phyloP scores from a whole-genome alignment of 2,797 vertebrate species.

The Karalla daura region DNA sequence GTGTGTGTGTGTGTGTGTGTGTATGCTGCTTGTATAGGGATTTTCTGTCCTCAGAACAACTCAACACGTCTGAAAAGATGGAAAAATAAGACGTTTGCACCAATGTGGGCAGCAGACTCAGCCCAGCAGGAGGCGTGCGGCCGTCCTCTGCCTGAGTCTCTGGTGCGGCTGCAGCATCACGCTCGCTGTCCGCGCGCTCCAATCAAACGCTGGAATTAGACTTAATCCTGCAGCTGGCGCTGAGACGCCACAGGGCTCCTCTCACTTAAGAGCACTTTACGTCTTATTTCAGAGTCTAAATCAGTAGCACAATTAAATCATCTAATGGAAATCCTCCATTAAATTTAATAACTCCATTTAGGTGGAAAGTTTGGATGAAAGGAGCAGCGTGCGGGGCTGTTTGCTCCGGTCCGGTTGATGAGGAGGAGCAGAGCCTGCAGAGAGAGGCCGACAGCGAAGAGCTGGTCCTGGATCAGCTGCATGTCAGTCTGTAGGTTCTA shows the following conservation, averaged over 20 bases:
- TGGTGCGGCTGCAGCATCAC: not conserved
- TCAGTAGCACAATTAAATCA: constrained; percentile 36
- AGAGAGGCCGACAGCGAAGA: constrained; percentile 60
- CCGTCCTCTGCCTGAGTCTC: too few species aligned
- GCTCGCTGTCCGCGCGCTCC: constrained; percentile 1
- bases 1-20: too few species aligned
- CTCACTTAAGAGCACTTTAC: constrained; percentile 29
- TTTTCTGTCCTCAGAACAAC: too few species aligned
- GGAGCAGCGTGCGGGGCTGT: constrained; percentile 16
- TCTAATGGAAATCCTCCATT: constrained; percentile 32
- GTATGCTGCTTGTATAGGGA: too few species aligned
- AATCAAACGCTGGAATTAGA: constrained; percentile 18
- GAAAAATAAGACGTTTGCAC: too few species aligned
- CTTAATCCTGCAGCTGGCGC: constrained; percentile 9
- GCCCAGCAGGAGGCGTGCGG: too few species aligned
- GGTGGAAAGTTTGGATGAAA: constrained; percentile 26
- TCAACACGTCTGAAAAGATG: too few species aligned
- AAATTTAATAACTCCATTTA: constrained; percentile 33
- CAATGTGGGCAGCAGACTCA: too few species aligned
- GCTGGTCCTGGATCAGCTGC: constrained; percentile 22
- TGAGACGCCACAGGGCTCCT: constrained; percentile 9
- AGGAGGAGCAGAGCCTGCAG: constrained; percentile 44
- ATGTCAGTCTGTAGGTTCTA: too few species aligned
- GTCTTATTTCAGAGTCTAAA: constrained; percentile 11
- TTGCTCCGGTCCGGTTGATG: constrained; percentile 30